Evolutionary conservation across 1,140 invertebrate genomes (phyloP).

Genomic region (Nasonia vitripennis): DNA sequence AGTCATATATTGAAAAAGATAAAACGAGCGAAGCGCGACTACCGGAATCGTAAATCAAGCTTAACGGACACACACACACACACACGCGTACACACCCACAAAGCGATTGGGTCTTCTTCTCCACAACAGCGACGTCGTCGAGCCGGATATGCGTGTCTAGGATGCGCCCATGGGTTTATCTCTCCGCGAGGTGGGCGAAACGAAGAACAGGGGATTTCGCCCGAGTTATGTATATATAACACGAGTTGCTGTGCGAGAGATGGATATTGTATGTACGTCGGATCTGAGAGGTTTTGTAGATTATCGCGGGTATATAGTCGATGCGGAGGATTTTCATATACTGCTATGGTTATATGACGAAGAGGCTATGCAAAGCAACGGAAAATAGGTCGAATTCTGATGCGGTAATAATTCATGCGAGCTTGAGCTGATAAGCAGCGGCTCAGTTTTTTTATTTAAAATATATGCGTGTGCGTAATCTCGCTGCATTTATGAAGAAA

Average conservation of each 20-base stretch:
- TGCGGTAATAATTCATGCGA: background rate
- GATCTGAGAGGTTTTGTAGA: background rate
- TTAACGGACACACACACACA: background rate
- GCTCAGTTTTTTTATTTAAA: background rate
- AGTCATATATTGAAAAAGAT: background rate
- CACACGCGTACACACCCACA: background rate
- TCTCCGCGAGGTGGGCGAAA: background rate
- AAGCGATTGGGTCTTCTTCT: background rate
- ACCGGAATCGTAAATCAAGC: background rate
- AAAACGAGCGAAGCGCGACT: background rate
- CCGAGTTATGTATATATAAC: no score
- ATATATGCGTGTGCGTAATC: background rate
- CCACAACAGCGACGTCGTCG: background rate
- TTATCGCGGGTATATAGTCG: background rate
- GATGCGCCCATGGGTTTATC: background rate
- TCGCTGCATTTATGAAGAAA: no score
- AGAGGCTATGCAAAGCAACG: background rate
- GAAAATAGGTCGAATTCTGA: background rate
- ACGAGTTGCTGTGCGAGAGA: no score
- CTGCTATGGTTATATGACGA: no score
- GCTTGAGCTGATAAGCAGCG: background rate
- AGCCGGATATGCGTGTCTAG: background rate
- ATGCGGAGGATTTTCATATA: no score
- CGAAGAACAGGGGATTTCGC: background rate
- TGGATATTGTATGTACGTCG: no score